These are phyloP conservation scores for Platanista minor DNA, from an alignment of 2,113 vertebrate genomes.

Conservation along the genomic window DNA sequence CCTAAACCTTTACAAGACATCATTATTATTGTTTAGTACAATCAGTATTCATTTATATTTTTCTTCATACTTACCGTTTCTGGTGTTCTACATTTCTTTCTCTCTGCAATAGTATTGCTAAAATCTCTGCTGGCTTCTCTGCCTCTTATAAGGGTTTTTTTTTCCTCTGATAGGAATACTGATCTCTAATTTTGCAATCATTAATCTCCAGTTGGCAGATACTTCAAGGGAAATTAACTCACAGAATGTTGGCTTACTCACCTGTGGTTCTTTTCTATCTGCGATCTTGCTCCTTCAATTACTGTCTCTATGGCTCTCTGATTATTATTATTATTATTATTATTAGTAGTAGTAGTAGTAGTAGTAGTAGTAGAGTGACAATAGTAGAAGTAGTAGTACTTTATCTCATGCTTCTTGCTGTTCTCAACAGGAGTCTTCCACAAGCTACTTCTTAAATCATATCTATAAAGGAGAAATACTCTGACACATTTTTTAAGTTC, in stretches of 20 bases:
- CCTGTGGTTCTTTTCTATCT: neutral
- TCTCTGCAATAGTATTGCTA: neutral
- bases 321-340: neutral
- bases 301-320: neutral
- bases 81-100: neutral
- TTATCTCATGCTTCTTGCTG: neutral
- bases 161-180: neutral
- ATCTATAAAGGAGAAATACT: neutral
- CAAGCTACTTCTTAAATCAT: neutral
- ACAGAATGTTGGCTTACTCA: neutral
- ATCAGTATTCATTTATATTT: neutral
- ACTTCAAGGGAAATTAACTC: neutral
- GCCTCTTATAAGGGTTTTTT: neutral
- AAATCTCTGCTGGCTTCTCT: neutral
- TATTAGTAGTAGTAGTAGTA: accelerated
- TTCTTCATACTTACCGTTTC: neutral
- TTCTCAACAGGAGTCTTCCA: neutral
- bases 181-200: neutral
- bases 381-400: neutral
- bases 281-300: neutral
- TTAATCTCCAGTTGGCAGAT: neutral
- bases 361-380: too few relatives aligned
- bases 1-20: neutral
- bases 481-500: neutral
- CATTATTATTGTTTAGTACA: neutral